These are phyloP conservation scores for Drosophila rufa DNA, from an alignment of 1,140 invertebrate genomes.

Conservation along the genomic window DNA sequence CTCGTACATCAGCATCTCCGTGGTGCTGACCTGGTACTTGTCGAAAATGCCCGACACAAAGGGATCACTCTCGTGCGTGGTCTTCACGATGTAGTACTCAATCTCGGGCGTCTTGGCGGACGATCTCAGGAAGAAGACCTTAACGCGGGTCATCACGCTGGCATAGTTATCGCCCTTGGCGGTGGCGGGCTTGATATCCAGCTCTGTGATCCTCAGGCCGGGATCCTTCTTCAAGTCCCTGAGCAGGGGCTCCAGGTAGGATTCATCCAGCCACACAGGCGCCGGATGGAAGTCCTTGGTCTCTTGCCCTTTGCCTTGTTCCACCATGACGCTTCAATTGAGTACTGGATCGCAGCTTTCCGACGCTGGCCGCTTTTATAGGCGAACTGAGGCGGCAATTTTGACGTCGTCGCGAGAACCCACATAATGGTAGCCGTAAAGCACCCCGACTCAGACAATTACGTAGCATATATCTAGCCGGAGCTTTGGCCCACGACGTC, in stretches of 20 bases:
- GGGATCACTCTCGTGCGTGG: conserved; percentile 72
- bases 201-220: conserved; percentile 41
- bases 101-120: conserved; percentile 34
- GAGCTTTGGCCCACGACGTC: too few relatives aligned
- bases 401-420: conserved; percentile 3
- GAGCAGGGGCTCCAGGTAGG: conserved; percentile 68
- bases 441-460: conserved; percentile 34
- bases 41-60: conserved; percentile 58
- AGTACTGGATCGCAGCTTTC: conserved; percentile 18
- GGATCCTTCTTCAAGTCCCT: conserved; percentile 56
- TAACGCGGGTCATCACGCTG: conserved; percentile 78
- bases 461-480: conserved; percentile 7
- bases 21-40: conserved; percentile 61
- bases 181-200: conserved; percentile 73
- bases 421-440: conserved; percentile 48
- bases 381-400: conserved; percentile 3
- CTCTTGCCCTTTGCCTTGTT: conserved; percentile 30
- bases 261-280: conserved; percentile 66
- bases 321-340: conserved; percentile 45
- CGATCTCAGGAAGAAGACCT: conserved; percentile 39
- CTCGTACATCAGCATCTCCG: conserved; percentile 83
- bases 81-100: conserved; percentile 75
- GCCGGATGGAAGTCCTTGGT: conserved; percentile 56
- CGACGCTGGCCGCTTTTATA: conserved; percentile 47
- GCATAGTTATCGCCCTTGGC: conserved; percentile 83